Evolutionary conservation across 1,140 invertebrate species (phyloP).

Genomic region (Bombus vancouverensis): DNA sequence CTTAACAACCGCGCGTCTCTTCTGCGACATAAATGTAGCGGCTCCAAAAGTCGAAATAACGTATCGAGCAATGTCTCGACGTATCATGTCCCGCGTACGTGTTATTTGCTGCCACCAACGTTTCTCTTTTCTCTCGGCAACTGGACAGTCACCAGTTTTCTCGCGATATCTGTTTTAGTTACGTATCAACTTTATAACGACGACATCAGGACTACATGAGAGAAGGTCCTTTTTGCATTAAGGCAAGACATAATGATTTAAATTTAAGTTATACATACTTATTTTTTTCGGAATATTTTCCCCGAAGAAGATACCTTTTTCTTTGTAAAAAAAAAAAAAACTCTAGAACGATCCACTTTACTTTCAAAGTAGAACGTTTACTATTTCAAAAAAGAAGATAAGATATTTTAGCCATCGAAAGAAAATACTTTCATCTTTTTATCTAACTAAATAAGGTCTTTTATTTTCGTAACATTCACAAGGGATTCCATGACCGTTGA

Average conservation of each 20-base stretch:
- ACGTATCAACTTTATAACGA: slow-evolving; percentile 14
- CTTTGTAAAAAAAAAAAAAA: too few species aligned
- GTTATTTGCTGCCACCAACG: slow-evolving; percentile 82
- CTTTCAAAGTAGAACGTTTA: not conserved
- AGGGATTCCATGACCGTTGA: too few species aligned
- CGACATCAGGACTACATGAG: not conserved
- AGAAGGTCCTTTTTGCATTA: slow-evolving; percentile 8
- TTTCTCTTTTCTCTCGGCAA: slow-evolving; percentile 52
- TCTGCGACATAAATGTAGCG: slow-evolving; percentile 2
- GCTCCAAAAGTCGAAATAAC: not conserved
- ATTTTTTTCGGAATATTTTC: not conserved
- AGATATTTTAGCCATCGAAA: too few species aligned
- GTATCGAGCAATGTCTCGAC: slow-evolving; percentile 36
- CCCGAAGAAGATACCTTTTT: too few species aligned
- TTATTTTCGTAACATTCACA: too few species aligned
- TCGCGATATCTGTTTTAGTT: slow-evolving; percentile 27
- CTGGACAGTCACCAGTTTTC: slow-evolving; percentile 34
- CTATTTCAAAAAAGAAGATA: not conserved
- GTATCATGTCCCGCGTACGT: slow-evolving; percentile 65
- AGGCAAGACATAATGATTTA: too few species aligned
- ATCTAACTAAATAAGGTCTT: too few species aligned
- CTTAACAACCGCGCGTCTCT: slow-evolving; percentile 37
- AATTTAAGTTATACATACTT: too few species aligned
- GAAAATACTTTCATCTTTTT: too few species aligned
- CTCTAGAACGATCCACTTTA: too few species aligned